These are phyloP conservation scores for Pyrgus malvae DNA, from an alignment of 2,888 invertebrate genomes.

Conservation along the genomic window DNA sequence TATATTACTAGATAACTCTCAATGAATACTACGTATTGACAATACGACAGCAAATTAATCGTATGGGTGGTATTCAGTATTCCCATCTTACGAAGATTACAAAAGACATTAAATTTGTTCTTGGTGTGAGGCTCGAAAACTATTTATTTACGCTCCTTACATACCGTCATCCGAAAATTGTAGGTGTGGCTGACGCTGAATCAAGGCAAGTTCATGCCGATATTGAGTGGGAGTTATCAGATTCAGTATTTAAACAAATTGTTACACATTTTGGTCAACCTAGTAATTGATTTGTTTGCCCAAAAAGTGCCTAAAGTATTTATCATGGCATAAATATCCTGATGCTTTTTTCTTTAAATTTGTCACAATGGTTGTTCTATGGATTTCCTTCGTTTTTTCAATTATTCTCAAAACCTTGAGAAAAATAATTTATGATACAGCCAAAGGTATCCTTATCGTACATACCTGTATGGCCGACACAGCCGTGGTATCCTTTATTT, in stretches of 20 bases:
- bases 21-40: not conserved
- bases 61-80: conserved; percentile 30
- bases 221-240: conserved; percentile 26
- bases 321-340: conserved; percentile 21
- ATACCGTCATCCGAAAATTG: conserved; percentile 24
- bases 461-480: conserved; percentile 4
- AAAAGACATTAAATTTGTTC: conserved; percentile 25
- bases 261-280: not conserved
- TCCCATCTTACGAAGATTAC: conserved; percentile 23
- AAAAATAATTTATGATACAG: conserved; percentile 1
- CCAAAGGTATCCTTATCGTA: conserved; percentile 2
- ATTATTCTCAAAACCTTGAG: conserved; percentile 1
- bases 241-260: conserved; percentile 8
- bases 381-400: conserved; percentile 5
- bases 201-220: conserved; percentile 25
- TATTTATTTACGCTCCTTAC: conserved; percentile 25
- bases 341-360: conserved; percentile 2
- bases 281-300: conserved; percentile 16
- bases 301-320: conserved; percentile 12
- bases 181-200: conserved; percentile 28
- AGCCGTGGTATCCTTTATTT: conserved; percentile 6
- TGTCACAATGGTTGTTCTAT: not conserved
- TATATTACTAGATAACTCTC: too few species aligned
- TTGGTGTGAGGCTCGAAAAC: conserved; percentile 28
- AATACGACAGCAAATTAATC: conserved; percentile 29